Conservation (phyloP, 1,140 invertebrate genomes). For the Neomicropteryx cornuta region DNA sequence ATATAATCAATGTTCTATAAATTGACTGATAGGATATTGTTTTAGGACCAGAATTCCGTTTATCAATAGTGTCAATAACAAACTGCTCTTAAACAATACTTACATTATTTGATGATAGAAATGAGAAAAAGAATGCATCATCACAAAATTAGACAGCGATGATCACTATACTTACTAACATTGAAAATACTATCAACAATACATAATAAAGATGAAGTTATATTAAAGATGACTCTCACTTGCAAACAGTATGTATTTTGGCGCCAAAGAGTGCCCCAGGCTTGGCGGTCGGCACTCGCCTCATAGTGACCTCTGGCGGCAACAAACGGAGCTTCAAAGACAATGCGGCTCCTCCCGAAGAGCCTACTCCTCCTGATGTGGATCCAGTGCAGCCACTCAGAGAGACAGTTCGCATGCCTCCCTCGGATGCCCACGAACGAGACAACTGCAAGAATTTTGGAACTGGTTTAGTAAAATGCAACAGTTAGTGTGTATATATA, state of each 20-base stretch:
- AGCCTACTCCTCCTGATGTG: conserved; percentile 21
- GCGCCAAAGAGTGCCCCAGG: conserved; percentile 76
- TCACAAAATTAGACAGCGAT: neutral
- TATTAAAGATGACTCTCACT: conserved; percentile 45
- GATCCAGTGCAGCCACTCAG: no score
- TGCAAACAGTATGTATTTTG: conserved; percentile 79
- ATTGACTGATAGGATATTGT: neutral
- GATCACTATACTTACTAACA: neutral
- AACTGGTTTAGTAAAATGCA: no score
- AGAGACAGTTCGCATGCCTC: no score
- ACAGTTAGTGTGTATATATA: no score
- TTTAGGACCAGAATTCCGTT: neutral
- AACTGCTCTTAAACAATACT: no score
- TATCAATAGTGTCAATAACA: no score
- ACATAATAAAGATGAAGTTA: neutral
- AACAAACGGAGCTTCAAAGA: conserved; percentile 54
- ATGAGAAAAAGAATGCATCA: no score
- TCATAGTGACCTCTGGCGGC: conserved; percentile 67
- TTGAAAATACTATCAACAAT: neutral
- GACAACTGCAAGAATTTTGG: conserved; percentile 20
- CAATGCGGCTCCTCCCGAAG: conserved; percentile 29
- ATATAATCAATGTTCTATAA: no score
- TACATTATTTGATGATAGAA: no score
- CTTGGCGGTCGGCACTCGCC: conserved; percentile 69
- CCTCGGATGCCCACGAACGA: conserved; percentile 25